Conservation (phyloP, 2,797 vertebrate species). For the Crotalus adamanteus region DNA sequence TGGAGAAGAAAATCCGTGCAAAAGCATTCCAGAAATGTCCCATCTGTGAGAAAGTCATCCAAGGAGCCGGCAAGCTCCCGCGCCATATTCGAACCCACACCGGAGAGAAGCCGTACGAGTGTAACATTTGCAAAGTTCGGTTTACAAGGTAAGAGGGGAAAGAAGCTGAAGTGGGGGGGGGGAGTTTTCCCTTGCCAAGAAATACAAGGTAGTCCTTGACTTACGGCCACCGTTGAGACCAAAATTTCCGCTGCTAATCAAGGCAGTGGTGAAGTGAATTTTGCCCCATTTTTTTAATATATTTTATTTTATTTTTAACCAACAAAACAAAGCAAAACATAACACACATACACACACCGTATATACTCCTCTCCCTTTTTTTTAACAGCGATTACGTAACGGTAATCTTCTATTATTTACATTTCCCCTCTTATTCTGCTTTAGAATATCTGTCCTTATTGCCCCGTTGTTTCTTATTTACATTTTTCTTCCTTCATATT, state of each 20-base stretch:
- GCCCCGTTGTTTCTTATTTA: no score
- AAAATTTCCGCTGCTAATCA: not conserved
- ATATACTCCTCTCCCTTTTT: no score
- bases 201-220: not conserved
- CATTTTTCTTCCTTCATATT: no score
- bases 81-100: constrained; percentile 98
- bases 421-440: no score
- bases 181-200: no score
- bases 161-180: not conserved
- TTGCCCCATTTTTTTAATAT: no score
- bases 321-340: no score
- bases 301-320: no score
- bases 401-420: no score
- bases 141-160: constrained; percentile 90
- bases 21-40: constrained; percentile 99
- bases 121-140: constrained; percentile 97
- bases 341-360: no score
- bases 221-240: not conserved
- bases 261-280: not conserved
- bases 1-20: constrained; percentile 97
- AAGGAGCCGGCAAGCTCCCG: constrained; percentile 98
- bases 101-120: constrained; percentile 97
- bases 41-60: constrained; percentile 98
- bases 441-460: no score
- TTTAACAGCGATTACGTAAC: no score